Evolutionary conservation across 2,797 vertebrate species (phyloP).

Genomic region (Neostethus bicornis): DNA sequence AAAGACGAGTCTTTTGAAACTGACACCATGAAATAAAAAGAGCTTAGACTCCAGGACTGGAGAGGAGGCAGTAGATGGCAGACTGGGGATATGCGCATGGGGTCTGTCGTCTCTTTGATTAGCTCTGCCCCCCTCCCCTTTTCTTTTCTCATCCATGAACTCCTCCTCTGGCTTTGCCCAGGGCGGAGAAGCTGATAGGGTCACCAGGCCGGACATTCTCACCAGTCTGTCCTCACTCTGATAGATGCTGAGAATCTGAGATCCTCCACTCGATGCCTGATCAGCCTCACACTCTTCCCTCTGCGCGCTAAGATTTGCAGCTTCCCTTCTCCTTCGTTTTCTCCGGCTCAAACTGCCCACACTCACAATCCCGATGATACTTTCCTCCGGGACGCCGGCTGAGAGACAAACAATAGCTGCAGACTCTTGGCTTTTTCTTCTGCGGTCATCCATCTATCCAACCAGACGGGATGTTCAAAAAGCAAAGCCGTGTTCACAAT

Average conservation of each 20-base stretch:
- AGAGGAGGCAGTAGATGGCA: constrained; percentile 40
- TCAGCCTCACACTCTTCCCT: constrained; percentile 56
- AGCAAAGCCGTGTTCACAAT: constrained; percentile 54
- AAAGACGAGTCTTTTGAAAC: constrained; percentile 74
- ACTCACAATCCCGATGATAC: constrained; percentile 36
- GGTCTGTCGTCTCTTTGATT: constrained; percentile 68
- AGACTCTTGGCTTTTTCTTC: constrained; percentile 43
- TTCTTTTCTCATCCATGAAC: constrained; percentile 32
- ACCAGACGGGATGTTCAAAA: constrained; percentile 27
- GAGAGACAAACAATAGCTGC: constrained; percentile 59
- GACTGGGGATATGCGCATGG: constrained; percentile 31
- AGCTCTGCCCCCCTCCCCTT: constrained; percentile 44
- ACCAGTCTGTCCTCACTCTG: constrained; percentile 55
- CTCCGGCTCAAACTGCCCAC: constrained; percentile 44
- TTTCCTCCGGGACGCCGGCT: constrained; percentile 50
- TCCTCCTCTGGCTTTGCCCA: constrained; percentile 48
- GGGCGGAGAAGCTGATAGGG: constrained; percentile 42
- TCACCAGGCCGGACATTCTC: constrained; percentile 22
- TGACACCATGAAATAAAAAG: constrained; percentile 78
- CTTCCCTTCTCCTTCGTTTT: constrained; percentile 14
- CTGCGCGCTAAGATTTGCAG: constrained; percentile 67
- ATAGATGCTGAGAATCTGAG: constrained; percentile 68
- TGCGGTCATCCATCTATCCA: constrained; percentile 35
- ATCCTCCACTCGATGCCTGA: constrained; percentile 69
- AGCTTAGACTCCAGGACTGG: constrained; percentile 64